These are phyloP conservation scores for Acanthosepion pharaonis DNA, from an alignment of 2,888 invertebrate genomes.

Conservation along the genomic window DNA sequence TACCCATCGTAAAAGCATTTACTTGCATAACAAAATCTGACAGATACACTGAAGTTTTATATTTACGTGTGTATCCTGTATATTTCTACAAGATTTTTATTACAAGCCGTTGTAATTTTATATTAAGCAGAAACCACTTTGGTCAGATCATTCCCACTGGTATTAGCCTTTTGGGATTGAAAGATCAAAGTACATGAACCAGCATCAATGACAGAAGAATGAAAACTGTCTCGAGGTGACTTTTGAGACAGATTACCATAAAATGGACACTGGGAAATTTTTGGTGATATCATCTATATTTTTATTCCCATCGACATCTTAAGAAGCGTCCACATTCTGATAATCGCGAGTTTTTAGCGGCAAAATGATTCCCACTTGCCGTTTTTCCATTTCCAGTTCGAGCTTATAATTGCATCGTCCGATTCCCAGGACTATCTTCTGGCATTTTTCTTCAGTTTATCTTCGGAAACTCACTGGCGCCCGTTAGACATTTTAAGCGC, in stretches of 20 bases:
- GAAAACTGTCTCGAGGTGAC: neutral
- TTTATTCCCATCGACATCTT: neutral
- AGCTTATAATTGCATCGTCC: neutral
- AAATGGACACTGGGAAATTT: neutral
- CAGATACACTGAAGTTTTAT: too few species aligned
- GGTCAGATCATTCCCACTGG: neutral
- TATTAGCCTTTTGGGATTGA: neutral
- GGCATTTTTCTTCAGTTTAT: slow-evolving; percentile 11
- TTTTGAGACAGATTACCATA: neutral
- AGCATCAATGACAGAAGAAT: neutral
- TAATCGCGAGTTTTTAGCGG: neutral
- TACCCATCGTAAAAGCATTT: too few species aligned
- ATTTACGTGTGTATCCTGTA: too few species aligned
- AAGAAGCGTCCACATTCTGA: slow-evolving; percentile 2
- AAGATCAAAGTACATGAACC: neutral
- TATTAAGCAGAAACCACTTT: neutral
- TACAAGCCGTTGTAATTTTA: neutral
- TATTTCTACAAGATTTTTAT: neutral
- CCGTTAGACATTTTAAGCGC: neutral
- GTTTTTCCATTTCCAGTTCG: neutral
- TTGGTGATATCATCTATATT: neutral
- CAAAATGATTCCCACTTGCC: neutral
- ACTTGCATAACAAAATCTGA: too few species aligned
- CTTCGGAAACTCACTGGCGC: neutral
- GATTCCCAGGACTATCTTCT: neutral